phyloP scores from a whole-genome alignment of 2,113 vertebrate genomes.

The Felis chaus region DNA sequence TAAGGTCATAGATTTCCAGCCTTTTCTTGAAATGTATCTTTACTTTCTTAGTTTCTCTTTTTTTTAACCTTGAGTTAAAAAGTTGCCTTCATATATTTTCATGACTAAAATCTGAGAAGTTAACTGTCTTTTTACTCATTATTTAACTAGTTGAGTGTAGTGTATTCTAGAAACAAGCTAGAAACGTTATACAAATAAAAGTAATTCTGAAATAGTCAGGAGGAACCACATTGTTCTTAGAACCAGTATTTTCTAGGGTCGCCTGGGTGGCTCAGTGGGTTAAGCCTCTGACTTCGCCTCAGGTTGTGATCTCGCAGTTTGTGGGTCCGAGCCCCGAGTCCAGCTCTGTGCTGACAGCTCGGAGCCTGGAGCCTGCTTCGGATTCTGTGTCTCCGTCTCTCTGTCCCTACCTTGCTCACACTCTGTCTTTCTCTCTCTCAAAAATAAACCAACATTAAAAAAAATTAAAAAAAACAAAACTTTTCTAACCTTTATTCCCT shows the following conservation, averaged over 20 bases:
- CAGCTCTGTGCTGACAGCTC: too few relatives aligned
- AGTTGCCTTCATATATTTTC: neutral
- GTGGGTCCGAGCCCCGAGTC: too few relatives aligned
- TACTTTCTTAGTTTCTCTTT: neutral
- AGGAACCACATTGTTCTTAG: neutral
- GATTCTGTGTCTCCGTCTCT: too few relatives aligned
- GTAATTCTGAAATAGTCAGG: neutral
- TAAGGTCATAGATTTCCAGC: neutral
- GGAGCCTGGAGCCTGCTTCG: too few relatives aligned
- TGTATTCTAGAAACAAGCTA: neutral
- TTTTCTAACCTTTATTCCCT: neutral
- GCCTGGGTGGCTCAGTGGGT: too few relatives aligned
- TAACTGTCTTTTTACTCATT: neutral
- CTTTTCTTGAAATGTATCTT: neutral
- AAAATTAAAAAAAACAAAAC: neutral
- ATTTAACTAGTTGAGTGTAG: neutral
- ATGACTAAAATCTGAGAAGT: neutral
- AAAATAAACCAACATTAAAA: too few relatives aligned
- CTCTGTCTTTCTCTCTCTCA: too few relatives aligned
- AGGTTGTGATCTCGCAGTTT: too few relatives aligned
- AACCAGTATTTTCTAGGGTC: neutral
- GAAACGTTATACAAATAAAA: constrained; percentile 30
- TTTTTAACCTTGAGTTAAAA: neutral
- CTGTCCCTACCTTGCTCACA: too few relatives aligned
- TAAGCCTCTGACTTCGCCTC: too few relatives aligned